phyloP scores from a whole-genome alignment of 2,113 vertebrate genomes.

The Solea solea region DNA sequence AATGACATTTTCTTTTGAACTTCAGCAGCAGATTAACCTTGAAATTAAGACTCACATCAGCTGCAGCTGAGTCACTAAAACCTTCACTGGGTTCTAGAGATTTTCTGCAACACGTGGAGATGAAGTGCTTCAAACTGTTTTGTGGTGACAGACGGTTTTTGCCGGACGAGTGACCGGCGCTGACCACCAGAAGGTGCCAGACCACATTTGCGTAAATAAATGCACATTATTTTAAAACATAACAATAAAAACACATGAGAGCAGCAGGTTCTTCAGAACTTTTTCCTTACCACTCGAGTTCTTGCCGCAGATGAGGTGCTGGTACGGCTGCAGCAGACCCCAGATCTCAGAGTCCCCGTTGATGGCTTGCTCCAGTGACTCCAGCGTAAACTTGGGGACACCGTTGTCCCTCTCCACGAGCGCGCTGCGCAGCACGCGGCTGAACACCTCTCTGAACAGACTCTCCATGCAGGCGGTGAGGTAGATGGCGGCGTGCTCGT shows the following conservation, averaged over 20 bases:
- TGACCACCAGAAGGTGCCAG: no score
- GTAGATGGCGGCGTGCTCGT: slow-evolving; percentile 85
- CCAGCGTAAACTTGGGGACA: slow-evolving; percentile 76
- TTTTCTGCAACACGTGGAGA: no score
- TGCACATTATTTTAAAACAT: neutral
- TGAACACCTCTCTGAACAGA: slow-evolving; percentile 79
- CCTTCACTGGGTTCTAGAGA: no score
- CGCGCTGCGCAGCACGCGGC: slow-evolving; percentile 77
- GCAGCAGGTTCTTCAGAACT: no score
- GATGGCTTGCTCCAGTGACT: slow-evolving; percentile 82
- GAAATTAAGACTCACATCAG: no score
- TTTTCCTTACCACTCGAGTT: slow-evolving; percentile 82
- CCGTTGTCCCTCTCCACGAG: slow-evolving; percentile 80
- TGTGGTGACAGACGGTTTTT: no score
- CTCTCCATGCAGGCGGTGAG: slow-evolving; percentile 83
- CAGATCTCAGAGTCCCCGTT: slow-evolving; percentile 83
- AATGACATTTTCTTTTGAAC: no score
- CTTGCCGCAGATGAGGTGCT: slow-evolving; percentile 86
- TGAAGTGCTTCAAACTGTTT: no score
- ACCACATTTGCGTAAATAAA: neutral
- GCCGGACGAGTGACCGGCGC: no score
- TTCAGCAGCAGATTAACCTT: no score
- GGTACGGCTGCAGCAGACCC: slow-evolving; percentile 84
- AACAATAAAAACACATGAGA: neutral
- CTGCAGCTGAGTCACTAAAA: no score